Evolutionary conservation across 1,140 invertebrate genomes (phyloP), one percentile per base, ranked within the genome.

Genomic region (Geopemphigus sp.): DNA sequence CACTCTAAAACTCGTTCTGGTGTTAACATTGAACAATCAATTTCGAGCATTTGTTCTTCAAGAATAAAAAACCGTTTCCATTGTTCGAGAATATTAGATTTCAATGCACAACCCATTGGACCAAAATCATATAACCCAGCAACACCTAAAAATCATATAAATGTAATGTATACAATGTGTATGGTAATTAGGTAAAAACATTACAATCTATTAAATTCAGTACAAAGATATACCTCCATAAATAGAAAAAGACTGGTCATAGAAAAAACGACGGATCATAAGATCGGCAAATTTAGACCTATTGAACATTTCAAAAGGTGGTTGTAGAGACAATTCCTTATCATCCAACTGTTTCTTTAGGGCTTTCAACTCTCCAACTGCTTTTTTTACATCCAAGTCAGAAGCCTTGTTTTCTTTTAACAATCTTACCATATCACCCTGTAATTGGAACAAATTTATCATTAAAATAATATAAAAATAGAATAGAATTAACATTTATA

Each of bases 191-290:
- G 32, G 32, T 39, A 39, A 39, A 39, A 39, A 39, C 32, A 39
- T 39, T 39, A 39, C 32, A 39, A 39, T 39, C 8, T 39, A 39
- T 8, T 39, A 5, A 2, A 32, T n/a, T 14, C 45, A 1, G 3
- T 61, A 54, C 53, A n/a, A 39, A 19, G 8, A 45, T 17, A 92
- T 92, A 82, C 97, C 98, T 84, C 98, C 98, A 88, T 99, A 99
- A 85, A 99, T 99, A 5, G 97, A 95, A 89, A 99, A 99, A 0
- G 97, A 98, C 84, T 98, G 96, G 86, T 99, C 98, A 87, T 93
- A 98, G 85, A 98, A 99, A 86, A 99, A 99, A 82, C 97, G 89
- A 83, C 98, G 89, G 86, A 99, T 99, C 5, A 99, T 88, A 8
- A 99, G 88, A 88, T 99, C 98, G 87, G 99, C 97, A 93, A 99